Conservation (phyloP, 1,140 invertebrate genomes). For the Colletes latitarsis region DNA sequence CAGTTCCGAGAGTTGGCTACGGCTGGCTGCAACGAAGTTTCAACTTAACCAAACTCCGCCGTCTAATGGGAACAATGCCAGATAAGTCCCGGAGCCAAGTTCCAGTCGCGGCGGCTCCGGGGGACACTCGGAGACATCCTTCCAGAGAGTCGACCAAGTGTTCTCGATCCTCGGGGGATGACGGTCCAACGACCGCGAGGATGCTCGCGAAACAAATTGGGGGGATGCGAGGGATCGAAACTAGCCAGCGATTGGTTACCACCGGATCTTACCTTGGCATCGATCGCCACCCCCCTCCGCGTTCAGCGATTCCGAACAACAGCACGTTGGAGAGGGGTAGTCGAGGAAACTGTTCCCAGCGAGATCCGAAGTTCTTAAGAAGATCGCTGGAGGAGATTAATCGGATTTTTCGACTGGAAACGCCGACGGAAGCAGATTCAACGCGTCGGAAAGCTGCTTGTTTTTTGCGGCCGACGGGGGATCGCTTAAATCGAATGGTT, state of each 20-base stretch:
- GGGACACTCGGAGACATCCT: not conserved
- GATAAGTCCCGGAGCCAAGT: slow-evolving; percentile 19
- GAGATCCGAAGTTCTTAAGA: slow-evolving; percentile 8
- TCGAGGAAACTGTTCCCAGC: not conserved
- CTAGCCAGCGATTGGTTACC: slow-evolving; percentile 24
- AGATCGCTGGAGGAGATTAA: slow-evolving; percentile 23
- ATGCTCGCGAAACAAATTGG: slow-evolving; percentile 41
- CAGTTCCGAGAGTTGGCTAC: not conserved
- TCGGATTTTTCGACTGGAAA: slow-evolving; percentile 19
- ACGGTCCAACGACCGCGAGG: slow-evolving; percentile 16
- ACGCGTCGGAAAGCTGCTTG: not conserved
- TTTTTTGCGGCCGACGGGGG: not conserved
- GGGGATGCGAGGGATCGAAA: slow-evolving; percentile 20
- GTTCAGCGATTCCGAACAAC: too few relatives aligned
- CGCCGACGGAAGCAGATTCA: slow-evolving; percentile 15
- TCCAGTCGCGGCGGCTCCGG: slow-evolving; percentile 12
- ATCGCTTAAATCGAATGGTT: not conserved
- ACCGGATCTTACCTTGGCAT: not conserved
- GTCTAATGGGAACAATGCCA: slow-evolving; percentile 43
- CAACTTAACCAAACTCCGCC: slow-evolving; percentile 15
- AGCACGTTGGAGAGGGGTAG: not conserved
- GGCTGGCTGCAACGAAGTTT: not conserved
- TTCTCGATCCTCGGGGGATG: slow-evolving; percentile 13
- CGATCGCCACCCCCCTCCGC: not conserved
- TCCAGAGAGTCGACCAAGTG: not conserved